phyloP scores from a whole-genome alignment of 2,797 vertebrate genomes.

The Apogon talboti region DNA sequence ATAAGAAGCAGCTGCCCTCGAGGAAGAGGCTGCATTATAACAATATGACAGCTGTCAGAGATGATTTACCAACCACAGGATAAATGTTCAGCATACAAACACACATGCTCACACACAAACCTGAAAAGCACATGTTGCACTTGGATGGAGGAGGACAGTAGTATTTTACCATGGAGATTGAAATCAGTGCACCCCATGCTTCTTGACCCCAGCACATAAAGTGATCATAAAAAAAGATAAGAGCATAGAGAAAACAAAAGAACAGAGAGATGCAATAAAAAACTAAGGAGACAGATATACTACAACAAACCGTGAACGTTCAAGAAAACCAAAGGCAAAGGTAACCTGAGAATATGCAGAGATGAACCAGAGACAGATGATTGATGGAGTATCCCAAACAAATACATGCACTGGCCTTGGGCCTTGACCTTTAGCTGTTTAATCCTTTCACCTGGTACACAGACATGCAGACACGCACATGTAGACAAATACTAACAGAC shows the following conservation, averaged over 20 bases:
- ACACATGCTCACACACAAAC: constrained; percentile 38
- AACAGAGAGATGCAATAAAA: neutral
- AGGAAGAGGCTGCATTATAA: constrained; percentile 52
- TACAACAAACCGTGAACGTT: constrained; percentile 16
- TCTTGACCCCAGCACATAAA: constrained; percentile 53
- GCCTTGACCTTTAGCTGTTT: constrained; percentile 40
- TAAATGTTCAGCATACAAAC: constrained; percentile 22
- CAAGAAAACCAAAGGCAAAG: constrained; percentile 5
- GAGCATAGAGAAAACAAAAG: constrained; percentile 5
- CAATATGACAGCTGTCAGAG: constrained; percentile 63
- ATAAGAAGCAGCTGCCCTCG: constrained; percentile 45
- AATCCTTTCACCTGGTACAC: constrained; percentile 59
- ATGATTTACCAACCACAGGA: constrained; percentile 58
- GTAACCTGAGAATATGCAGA: constrained; percentile 38
- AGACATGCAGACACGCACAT: constrained; percentile 1
- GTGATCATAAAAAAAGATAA: constrained; percentile 44
- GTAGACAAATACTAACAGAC: neutral
- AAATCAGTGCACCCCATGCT: constrained; percentile 39
- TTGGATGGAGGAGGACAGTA: constrained; percentile 1
- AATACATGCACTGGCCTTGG: constrained; percentile 36
- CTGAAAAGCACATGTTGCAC: constrained; percentile 58
- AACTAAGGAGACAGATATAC: constrained; percentile 3
- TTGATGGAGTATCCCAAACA: constrained; percentile 40
- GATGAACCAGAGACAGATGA: constrained; percentile 45
- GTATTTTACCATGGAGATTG: constrained; percentile 27